Evolutionary conservation across 2,113 vertebrate genomes (phyloP), one percentile per base, ranked within the genome.

Genomic region (Pica pica): DNA sequence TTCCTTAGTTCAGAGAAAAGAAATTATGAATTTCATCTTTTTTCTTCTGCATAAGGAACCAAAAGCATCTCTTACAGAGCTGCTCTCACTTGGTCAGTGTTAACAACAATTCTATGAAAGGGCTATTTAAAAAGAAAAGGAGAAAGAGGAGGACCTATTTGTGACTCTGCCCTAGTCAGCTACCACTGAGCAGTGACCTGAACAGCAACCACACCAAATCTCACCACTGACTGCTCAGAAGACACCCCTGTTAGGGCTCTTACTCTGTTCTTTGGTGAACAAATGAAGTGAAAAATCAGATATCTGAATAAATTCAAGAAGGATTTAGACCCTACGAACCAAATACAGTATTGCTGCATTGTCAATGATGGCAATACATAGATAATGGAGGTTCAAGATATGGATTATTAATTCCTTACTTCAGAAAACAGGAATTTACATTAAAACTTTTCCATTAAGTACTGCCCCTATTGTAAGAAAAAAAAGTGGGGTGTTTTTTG

Each of bases 401-500:
- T 27, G 27, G 33, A 33, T 79, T 76, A 82, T 39, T 73, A 77
- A 69, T 23, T 73, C 42, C 44, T 87, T 35, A 35, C 19, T 59
- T 16, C 33, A 60, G 59, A 80, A 55, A 87, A 19, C 1, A 46
- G 15, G 13, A 67, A 79, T 61, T 65, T 33, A 69, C 16, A 41
- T 14, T 42, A 31, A 42, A 79, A 42, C 16, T 31, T 16, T 50
- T 50, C 56, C 55, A 85, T 31, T 67, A 71, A 91, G n/a, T 37
- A 80, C 35, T 74, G 16, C 9, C 84, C 21, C 23, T 52, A 42
- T 16, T 13, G 5, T 44, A 84, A 74, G 42, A 35, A 80, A 79
- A 55, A 30, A 39, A 39, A 1, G 41, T 49, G 26, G 18, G 1
- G 4, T 1, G 0, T 2, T 23, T 65, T 67, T 57, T 30, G 56